A percentile compares a stretch with the other conserved stretches of the same genome.
phyloP scores from a whole-genome alignment of 2,797 vertebrate genomes.

The Periophthalmus magnuspinnatus region DNA sequence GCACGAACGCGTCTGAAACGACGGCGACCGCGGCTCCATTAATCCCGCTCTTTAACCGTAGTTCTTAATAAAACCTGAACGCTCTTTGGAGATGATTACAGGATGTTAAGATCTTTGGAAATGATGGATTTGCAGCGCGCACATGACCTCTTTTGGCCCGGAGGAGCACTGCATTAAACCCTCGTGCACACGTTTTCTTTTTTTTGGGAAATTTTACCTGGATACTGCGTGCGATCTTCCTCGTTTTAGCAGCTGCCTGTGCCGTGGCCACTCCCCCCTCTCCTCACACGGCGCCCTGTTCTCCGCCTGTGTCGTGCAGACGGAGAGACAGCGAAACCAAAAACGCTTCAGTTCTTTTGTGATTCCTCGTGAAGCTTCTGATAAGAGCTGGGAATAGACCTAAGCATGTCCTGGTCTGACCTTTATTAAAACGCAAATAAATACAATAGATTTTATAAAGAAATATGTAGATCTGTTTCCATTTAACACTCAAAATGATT shows the following conservation, averaged over 20 bases:
- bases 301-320: conserved; percentile 31
- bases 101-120: conserved; percentile 60
- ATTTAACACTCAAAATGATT: too few species aligned
- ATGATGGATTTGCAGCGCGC: conserved; percentile 74
- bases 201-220: conserved; percentile 32
- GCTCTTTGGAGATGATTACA: conserved; percentile 59
- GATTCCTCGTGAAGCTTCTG: background rate
- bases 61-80: conserved; percentile 48
- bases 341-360: background rate
- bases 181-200: conserved; percentile 34
- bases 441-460: too few species aligned
- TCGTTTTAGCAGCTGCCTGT: conserved; percentile 11
- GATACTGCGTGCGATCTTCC: conserved; percentile 25
- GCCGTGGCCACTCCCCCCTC: conserved; percentile 35
- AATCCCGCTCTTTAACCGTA: conserved; percentile 46
- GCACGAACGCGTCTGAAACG: conserved; percentile 44
- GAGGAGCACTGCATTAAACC: conserved; percentile 73
- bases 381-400: background rate
- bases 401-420: background rate
- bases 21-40: conserved; percentile 40
- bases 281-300: conserved; percentile 20
- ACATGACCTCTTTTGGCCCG: conserved; percentile 81
- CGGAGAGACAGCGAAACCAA: background rate
- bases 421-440: too few species aligned
- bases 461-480: too few species aligned